Conservation (phyloP, 2,888 invertebrate species). For the Hoplodrina blanda region DNA sequence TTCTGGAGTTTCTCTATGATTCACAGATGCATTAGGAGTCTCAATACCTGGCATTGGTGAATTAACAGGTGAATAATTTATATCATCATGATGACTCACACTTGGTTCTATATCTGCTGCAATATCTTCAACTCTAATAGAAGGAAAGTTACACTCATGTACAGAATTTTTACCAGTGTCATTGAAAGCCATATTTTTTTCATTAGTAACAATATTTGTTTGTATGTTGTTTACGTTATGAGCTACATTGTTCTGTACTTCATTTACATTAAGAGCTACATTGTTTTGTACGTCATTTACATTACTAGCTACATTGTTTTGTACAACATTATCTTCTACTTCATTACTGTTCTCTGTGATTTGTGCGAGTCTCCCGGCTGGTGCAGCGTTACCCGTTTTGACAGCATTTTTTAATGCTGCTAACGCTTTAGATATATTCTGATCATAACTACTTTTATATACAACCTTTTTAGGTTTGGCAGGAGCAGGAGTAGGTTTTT, state of each 20-base stretch:
- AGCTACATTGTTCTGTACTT: constrained; percentile 11
- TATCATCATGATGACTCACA: constrained; percentile 70
- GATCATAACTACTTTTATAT: constrained; percentile 80
- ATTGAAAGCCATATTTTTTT: constrained; percentile 36
- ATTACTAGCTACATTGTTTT: constrained; percentile 25
- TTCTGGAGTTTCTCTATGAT: constrained; percentile 44
- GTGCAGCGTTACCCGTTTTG: constrained; percentile 51
- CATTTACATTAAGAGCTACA: constrained; percentile 17
- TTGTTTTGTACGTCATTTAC: constrained; percentile 16
- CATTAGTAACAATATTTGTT: constrained; percentile 1
- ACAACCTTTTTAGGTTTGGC: constrained; percentile 74
- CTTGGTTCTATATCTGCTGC: constrained; percentile 80
- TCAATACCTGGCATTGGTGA: constrained; percentile 70
- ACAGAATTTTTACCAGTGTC: constrained; percentile 50
- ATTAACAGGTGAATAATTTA: constrained; percentile 84
- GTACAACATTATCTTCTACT: not conserved
- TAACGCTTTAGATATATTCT: constrained; percentile 81
- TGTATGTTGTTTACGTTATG: constrained; percentile 21
- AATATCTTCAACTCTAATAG: constrained; percentile 82
- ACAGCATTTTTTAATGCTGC: constrained; percentile 76
- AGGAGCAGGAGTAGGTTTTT: constrained; percentile 67
- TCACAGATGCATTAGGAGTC: constrained; percentile 29
- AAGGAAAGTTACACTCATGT: constrained; percentile 70
- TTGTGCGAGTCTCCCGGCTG: constrained; percentile 40
- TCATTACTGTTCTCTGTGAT: constrained; percentile 36